phyloP scores from a whole-genome alignment of 64 coral and sea anemone species.

The Orbicella faveolata region DNA sequence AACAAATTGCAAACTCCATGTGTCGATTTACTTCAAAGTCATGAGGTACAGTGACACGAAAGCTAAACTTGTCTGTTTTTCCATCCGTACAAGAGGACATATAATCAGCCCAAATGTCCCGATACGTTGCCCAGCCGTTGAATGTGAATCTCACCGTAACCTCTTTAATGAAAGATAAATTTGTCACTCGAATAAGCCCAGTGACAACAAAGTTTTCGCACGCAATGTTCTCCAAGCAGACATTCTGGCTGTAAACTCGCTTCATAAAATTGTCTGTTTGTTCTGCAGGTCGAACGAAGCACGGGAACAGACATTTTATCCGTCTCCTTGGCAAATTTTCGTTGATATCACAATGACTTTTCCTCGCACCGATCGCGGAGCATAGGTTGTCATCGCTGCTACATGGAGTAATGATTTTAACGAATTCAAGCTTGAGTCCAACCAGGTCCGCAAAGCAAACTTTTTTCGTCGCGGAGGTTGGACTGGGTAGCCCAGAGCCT shows the following conservation, averaged over 20 bases:
- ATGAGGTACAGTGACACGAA: slow-evolving; percentile 38
- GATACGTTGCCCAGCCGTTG: slow-evolving; percentile 39
- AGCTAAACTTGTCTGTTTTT: slow-evolving; percentile 61
- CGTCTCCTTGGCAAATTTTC: neutral
- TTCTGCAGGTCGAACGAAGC: slow-evolving; percentile 24
- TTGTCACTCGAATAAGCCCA: slow-evolving; percentile 61
- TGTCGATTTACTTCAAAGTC: slow-evolving; percentile 27
- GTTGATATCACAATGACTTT: neutral
- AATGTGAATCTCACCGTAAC: slow-evolving; percentile 54
- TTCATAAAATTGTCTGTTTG: slow-evolving; percentile 27
- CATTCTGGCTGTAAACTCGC: slow-evolving; percentile 57
- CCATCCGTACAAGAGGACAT: slow-evolving; percentile 53
- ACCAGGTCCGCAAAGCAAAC: slow-evolving; percentile 54
- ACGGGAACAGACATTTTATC: neutral
- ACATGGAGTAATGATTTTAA: slow-evolving; percentile 63
- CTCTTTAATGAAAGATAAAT: slow-evolving; percentile 59
- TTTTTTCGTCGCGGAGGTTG: slow-evolving; percentile 9
- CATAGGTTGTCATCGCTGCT: slow-evolving; percentile 54
- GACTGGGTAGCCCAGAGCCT: neutral
- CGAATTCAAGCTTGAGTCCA: slow-evolving; percentile 28
- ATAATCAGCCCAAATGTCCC: slow-evolving; percentile 66
- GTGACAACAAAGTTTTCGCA: slow-evolving; percentile 53
- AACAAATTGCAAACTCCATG: slow-evolving; percentile 67
- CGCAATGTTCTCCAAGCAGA: slow-evolving; percentile 60
- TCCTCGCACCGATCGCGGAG: neutral